Evolutionary conservation across 2,113 vertebrate species (phyloP).

Genomic region (Crotalus viridis): DNA sequence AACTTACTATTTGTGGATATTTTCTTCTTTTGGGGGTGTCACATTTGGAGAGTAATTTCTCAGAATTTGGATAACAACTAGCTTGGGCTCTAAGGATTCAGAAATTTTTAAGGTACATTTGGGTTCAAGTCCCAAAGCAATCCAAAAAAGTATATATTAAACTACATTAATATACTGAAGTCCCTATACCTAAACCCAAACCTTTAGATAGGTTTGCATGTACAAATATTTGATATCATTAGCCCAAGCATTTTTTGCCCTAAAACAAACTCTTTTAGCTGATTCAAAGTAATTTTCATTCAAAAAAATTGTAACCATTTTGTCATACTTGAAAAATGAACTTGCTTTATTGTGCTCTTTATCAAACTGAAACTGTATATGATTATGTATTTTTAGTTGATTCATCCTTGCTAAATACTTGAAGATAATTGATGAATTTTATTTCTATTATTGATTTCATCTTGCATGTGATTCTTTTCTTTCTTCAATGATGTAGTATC

Average conservation of each 20-base stretch:
- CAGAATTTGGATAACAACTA: too few relatives aligned
- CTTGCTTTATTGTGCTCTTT: too few relatives aligned
- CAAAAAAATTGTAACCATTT: neutral
- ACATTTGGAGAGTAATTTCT: neutral
- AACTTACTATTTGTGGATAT: neutral
- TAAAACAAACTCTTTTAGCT: neutral
- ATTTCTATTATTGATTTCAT: neutral
- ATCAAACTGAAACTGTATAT: neutral
- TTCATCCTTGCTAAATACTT: neutral
- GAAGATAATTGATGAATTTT: neutral
- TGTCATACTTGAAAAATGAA: neutral
- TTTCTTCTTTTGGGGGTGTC: neutral
- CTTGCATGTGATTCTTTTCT: neutral
- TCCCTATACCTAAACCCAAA: too few relatives aligned
- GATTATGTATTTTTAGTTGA: neutral
- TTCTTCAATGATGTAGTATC: too few relatives aligned
- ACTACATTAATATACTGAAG: neutral
- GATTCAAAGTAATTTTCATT: neutral
- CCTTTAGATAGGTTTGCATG: neutral
- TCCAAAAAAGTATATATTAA: neutral
- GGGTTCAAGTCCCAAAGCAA: neutral
- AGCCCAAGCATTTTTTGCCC: neutral
- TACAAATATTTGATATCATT: neutral
- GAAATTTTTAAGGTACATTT: neutral
- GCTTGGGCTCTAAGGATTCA: neutral